Evolutionary conservation across 2,888 invertebrate species (phyloP), one percentile per base, ranked within the genome.

Genomic region (Zygaena filipendulae): DNA sequence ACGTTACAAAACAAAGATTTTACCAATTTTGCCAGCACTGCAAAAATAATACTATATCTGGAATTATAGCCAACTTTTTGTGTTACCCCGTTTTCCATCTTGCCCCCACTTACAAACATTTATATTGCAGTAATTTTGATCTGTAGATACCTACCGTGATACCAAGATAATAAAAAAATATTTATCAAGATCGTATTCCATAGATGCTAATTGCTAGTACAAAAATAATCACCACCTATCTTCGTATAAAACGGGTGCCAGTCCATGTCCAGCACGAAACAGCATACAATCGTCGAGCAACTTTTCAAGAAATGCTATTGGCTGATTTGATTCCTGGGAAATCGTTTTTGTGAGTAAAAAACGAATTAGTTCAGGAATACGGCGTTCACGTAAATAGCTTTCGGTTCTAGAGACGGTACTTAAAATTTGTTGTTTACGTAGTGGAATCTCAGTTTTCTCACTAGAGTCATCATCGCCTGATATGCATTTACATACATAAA

Each of bases 241-340:
- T 47, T 75, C 68, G 35, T 60, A 79, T 13, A 79, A 41, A 11
- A 68, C 66, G 4, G 77, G 77, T 2, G 71, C 50, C n/a, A 31
- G 2, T 11, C 67, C 70, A 43, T 59, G 52, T 7, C 72, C 70
- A 20, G 69, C 58, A 11, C 75, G 64, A 51, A 57, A 77, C 12
- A 67, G 29, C 75, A 79, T 77, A 31, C 71, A 70, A 10, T 72
- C 58, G 42, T 70, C 58, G 3, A 79, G 30, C 30, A 79, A 39
- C 12, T 60, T 51, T 43, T 59, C 60, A 6, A 68, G 33, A 41
- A 50, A 75, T 0, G 26, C 27, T 12, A 55, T 28, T 1, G 72
- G 63, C 26, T 60, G 59, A 3, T 43, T 33, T 1, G 64, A 47
- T 6, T 42, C 42, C 10, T 56, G 42, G 11, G 67, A 48, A 26